Conservation (phyloP, 1,140 invertebrate genomes). For the Drosophila navojoa region DNA sequence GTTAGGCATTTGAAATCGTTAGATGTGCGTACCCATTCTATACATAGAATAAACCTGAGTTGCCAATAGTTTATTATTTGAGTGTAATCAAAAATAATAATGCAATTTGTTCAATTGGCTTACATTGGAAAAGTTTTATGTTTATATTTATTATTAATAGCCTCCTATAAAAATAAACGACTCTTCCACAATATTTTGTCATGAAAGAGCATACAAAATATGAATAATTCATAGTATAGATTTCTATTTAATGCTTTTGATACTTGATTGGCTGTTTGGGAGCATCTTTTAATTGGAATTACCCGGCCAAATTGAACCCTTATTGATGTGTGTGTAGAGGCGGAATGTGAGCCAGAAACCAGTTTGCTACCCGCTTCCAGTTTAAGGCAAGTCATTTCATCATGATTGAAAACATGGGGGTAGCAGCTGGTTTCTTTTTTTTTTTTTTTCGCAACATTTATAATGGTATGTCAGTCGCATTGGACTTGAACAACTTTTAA, state of each 20-base stretch:
- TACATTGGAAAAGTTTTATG: no score
- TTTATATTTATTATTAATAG: no score
- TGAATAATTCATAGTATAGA: neutral
- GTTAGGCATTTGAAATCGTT: neutral
- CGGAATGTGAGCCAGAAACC: conserved; percentile 46
- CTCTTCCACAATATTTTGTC: neutral
- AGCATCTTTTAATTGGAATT: conserved; percentile 74
- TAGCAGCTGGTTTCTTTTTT: conserved; percentile 58
- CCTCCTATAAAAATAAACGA: no score
- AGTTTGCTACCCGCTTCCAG: conserved; percentile 73
- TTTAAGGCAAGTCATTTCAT: conserved; percentile 61
- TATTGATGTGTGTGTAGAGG: conserved; percentile 2
- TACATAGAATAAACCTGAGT: no score
- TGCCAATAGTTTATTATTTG: no score
- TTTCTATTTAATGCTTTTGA: conserved; percentile 1
- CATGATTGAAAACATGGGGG: conserved; percentile 69
- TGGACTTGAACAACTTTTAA: conserved; percentile 71
- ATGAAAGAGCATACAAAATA: neutral
- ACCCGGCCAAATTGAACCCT: conserved; percentile 43
- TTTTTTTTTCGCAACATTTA: conserved; percentile 66
- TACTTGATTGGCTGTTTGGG: conserved; percentile 39
- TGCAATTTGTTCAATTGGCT: no score
- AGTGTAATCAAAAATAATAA: no score
- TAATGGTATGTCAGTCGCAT: conserved; percentile 59
- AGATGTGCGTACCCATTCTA: neutral